Base-by-base conservation (phyloP, 1,140 invertebrate genomes). In the Ceratina australensis region DNA sequence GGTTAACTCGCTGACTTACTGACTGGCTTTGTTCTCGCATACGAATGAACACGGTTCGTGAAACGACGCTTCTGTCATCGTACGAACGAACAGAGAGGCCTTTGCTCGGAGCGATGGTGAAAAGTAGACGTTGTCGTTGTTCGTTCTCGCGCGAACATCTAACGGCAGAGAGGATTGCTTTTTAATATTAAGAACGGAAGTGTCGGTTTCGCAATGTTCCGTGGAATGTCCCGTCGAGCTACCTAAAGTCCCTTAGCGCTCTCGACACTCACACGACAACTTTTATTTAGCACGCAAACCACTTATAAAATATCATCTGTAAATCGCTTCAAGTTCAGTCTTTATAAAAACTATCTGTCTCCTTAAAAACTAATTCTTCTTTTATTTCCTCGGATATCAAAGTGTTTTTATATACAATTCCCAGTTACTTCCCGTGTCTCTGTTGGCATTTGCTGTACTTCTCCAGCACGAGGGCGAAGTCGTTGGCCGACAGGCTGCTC, bases 361-460 rank as follows among this genome's bases (percentile, higher is more conserved):
- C 33, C 63, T 79, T 52, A 68, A 61, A n/a, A 61, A 26, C 67
- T 77, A 71, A 47, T 52, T 77, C 22, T 71, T 71, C 56, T 54
- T 54, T 54, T 13, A 64, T 67, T 63, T 68, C 50, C 69, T 65
- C 74, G 24, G 10, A 42, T 42, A 42, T 42, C 33, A 10, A 42
- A 42, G 5, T 10, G 33, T 42, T 42, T 42, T 42, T 42, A 42
- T 42, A 54, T 52, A 66, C 63, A 74, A 68, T 72, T 74, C 54
- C 54, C 65, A 56, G 82, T 93, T 92, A 95, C 89, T 94, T 95
- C 74, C 95, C 95, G 89, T 94, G 94, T 83, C 95, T 94, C 90
- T 95, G 95, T 90, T 95, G 93, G 92, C 94, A 94, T 91, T 93
- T 93, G 87, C 91, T 94, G 89, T 94, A 95, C 85, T 88, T 93